Evolutionary conservation across 2,888 invertebrate species (phyloP).

Genomic region (Thalpophila matura): DNA sequence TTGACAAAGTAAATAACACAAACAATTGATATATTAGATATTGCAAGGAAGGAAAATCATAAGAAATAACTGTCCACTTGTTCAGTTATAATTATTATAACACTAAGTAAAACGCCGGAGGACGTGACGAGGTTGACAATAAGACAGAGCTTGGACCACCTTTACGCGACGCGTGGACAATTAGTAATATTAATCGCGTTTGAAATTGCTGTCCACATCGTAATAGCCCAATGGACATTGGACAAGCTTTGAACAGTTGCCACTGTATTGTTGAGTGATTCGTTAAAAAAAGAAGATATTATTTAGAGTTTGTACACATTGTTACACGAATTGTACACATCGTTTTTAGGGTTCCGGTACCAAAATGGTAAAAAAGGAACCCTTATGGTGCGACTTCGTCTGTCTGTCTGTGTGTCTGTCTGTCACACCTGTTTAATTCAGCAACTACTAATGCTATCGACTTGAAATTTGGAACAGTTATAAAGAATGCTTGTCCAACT

Average conservation of each 20-base stretch:
- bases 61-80: constrained; percentile 30
- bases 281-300: background rate
- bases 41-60: constrained; percentile 29
- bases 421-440: too few species aligned
- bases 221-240: constrained; percentile 12
- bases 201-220: constrained; percentile 21
- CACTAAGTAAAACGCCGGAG: constrained; percentile 9
- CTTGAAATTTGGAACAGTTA: too few species aligned
- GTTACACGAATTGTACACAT: too few species aligned
- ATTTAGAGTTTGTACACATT: background rate
- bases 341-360: too few species aligned
- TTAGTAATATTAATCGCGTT: constrained; percentile 39
- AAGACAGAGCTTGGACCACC: constrained; percentile 26
- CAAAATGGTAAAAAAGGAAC: too few species aligned
- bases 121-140: constrained; percentile 45
- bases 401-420: too few species aligned
- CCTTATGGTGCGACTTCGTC: too few species aligned
- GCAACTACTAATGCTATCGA: too few species aligned
- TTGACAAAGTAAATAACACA: constrained; percentile 3
- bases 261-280: background rate
- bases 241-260: background rate
- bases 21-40: constrained; percentile 13
- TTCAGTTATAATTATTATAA: constrained; percentile 21
- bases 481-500: too few species aligned
- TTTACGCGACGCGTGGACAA: constrained; percentile 34